Base-by-base conservation (phyloP, 1,140 invertebrate genomes). In the Physella acuta region DNA sequence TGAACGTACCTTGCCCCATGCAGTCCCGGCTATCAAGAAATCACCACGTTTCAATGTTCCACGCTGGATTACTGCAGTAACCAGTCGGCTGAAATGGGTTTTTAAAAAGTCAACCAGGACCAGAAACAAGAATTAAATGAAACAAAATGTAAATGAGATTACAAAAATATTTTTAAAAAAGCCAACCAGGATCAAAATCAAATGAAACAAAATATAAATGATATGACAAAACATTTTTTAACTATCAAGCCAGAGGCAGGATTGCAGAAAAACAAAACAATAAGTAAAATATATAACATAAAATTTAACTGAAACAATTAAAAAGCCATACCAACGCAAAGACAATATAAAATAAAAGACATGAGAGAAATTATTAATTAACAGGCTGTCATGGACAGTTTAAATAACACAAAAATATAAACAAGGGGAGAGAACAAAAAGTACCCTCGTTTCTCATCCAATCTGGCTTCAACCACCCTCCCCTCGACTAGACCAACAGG, bases 401-500 rank as follows among this genome's bases (percentile, higher is more conserved):
- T n/a, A n/a, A n/a, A n/a, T n/a, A n/a, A n/a, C n/a, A n/a, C n/a
- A n/a, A n/a, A n/a, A n/a, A n/a, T n/a, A n/a, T n/a, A n/a, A n/a
- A n/a, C n/a, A n/a, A n/a, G n/a, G n/a, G n/a, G n/a, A n/a, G n/a
- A n/a, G n/a, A n/a, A n/a, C n/a, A n/a, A n/a, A n/a, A n/a, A n/a
- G n/a, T n/a, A 90, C 90, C 92, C 93, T 81, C 90, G 87, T 26
- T 88, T 85, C 20, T 87, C 83, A 85, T 97, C 90, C 8, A 90
- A 86, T 67, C 88, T 90, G 0, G 94, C 91, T 86, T 99, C 97
- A 24, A 99, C 89, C 0, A 98, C 90, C 14, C 92, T 89, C 0
- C 92, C 97, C 87, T 98, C 95, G 0, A 95, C 93, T 0, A 88
- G 82, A 0, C 96, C 95, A 17, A 86, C 89, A 2, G 91, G 90